Evolutionary conservation across 2,797 vertebrate species (phyloP), one percentile per base, ranked within the genome.

Genomic region (Taeniopygia guttata): DNA sequence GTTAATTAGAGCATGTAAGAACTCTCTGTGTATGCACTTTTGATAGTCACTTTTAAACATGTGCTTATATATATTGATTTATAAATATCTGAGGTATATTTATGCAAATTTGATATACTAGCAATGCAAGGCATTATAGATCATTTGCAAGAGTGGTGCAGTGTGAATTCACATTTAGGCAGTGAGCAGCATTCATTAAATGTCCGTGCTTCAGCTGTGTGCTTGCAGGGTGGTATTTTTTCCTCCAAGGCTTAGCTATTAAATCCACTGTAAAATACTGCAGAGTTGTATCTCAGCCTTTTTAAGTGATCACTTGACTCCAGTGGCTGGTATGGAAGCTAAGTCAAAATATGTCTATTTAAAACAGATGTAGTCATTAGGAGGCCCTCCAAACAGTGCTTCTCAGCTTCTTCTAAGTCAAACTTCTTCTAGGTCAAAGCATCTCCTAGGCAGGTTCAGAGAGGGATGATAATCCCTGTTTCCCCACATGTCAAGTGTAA

Each of bases 1-100:
- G 90, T 96, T 96, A 97, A 96, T 95, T 95, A 86, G 84, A 78
- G 84, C 63, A 49, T 88, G 72, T 82, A 93, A 91, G 80, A 97
- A 89, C 77, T 79, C 74, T 46, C 38, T 54, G 13, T 72, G 60
- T 94, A 94, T 80, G 91, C 74, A 81, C 77, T 96, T 97, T 77
- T 82, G 82, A 70, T 84, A 94, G 40, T 91, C 81, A 89, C 90
- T 92, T 95, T 92, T 91, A 97, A 97, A 86, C 32, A 56, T 10
- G 25, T 70, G 87, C 85, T 93, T 94, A 46, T 90, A 87, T 84
- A 58, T 95, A 90, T 80, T 82, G 82, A 92, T 95, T 94, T 93
- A 84, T 93, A 96, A 95, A 95, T 91, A 95, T 85, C 93, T 91
- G 86, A 94, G 73, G 78, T 79, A 79, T 92, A 87, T 95, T 95